Conservation (phyloP, 2,113 vertebrate species). For the Syngnathus floridae region DNA sequence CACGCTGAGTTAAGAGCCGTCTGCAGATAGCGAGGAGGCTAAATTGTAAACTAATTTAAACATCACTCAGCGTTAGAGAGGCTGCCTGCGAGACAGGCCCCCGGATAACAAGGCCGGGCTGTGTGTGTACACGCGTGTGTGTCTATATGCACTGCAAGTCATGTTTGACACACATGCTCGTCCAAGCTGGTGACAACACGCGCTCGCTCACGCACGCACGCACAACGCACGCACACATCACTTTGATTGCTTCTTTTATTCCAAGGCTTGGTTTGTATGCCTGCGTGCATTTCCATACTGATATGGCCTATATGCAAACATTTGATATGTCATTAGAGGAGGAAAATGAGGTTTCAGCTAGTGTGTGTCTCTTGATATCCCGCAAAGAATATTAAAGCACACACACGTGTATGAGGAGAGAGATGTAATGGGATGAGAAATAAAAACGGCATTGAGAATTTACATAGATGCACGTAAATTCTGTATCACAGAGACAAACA, state of each 20-base stretch:
- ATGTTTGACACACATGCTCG: slow-evolving; percentile 51
- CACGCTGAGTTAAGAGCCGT: slow-evolving; percentile 81
- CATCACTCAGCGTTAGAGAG: slow-evolving; percentile 98
- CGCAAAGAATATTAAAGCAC: slow-evolving; percentile 23
- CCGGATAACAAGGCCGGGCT: slow-evolving; percentile 84
- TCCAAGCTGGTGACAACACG: slow-evolving; percentile 46
- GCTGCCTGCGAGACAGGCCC: slow-evolving; percentile 87
- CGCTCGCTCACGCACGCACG: slow-evolving; percentile 22
- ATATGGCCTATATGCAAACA: slow-evolving; percentile 65
- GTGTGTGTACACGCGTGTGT: slow-evolving; percentile 35
- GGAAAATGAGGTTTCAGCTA: slow-evolving; percentile 62
- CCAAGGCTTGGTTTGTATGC: slow-evolving; percentile 28
- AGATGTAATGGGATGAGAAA: slow-evolving; percentile 6
- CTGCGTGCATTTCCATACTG: slow-evolving; percentile 61
- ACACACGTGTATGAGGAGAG: slow-evolving; percentile 21
- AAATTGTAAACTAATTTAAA: slow-evolving; percentile 99
- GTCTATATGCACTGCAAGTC: slow-evolving; percentile 39
- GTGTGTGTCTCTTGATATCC: slow-evolving; percentile 43
- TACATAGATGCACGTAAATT: neutral
- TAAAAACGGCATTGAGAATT: neutral
- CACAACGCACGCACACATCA: slow-evolving; percentile 24
- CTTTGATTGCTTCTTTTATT: slow-evolving; percentile 62
- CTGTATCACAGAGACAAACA: neutral
- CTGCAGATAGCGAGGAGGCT: slow-evolving; percentile 90
- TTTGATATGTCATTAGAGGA: slow-evolving; percentile 65